Base-by-base conservation (phyloP, 2,113 vertebrate species). In the Orthonyx spaldingii region DNA sequence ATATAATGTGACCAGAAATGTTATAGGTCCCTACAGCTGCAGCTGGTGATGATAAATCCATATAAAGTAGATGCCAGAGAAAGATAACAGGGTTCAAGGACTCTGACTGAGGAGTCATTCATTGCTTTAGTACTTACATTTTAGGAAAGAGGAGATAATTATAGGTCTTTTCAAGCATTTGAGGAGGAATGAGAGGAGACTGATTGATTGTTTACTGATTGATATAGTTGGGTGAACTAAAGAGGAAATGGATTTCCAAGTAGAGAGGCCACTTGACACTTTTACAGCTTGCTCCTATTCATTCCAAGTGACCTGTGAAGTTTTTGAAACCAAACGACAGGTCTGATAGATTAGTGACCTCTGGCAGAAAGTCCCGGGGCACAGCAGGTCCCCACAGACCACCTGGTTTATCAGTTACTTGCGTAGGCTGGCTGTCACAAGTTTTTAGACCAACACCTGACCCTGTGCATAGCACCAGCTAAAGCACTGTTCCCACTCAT, bases 201-300 rank as follows among this genome's bases (percentile, higher is more conserved):
- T 75, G 87, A 87, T 88, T 85, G 82, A 83, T 80, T 94, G 85
- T 97, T 97, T 96, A 88, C 78, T 64, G 66, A 90, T 85, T 76
- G 92, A 93, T 93, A 93, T 39, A 96, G 75, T 13, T 90, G 87
- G 61, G 49, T 87, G 81, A 87, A 94, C 81, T 77, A 76, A 77
- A 91, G 94, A 96, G 93, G 94, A 97, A 96, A 72, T 92, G 69
- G 88, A 84, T 94, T 94, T 90, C 76, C 77, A 92, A 92, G 85
- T 53, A 56, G 88, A 92, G 85, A 84, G 71, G 60, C 76, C 86
- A 96, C 96, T 96, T 92, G 90, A 97, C 93, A 57, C 30, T 94
- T 96, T 89, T 95, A 95, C 88, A 87, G 92, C 94, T 91, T 66
- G 59, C 35, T 85, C 44, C 84, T 83, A 83, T 83, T 96, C 74